A percentile compares a stretch with the other conserved stretches of the same genome.
Conservation (phyloP, 1,140 invertebrate species). For the Brachionus manjavacas region DNA sequence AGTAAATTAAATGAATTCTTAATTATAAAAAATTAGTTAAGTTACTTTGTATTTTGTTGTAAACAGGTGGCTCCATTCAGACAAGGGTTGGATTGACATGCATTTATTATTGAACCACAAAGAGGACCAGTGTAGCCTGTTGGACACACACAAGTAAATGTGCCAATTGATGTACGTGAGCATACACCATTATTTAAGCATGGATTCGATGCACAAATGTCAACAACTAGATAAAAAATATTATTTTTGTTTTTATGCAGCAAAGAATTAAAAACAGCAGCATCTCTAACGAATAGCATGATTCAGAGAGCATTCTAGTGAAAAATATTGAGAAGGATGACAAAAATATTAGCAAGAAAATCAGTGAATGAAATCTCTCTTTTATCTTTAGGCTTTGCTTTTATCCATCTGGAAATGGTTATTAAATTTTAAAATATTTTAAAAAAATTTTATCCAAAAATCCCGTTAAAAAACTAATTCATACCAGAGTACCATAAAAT, state of each 20-base stretch:
- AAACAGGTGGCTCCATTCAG: constrained; percentile 45
- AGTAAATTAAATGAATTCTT: not conserved
- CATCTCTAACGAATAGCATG: no score
- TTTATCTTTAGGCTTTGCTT: no score
- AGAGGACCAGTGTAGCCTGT: constrained; percentile 75
- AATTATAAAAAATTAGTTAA: not conserved
- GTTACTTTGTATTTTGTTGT: not conserved
- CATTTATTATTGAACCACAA: constrained; percentile 62
- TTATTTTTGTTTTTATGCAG: not conserved
- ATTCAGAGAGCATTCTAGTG: no score
- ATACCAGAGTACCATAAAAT: no score
- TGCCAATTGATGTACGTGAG: not conserved
- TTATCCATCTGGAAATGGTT: no score
- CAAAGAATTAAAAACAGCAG: no score
- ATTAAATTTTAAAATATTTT: not conserved
- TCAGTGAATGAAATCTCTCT: no score
- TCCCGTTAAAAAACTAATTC: no score
- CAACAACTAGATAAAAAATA: not conserved
- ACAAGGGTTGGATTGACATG: constrained; percentile 39
- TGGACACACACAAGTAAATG: constrained; percentile 74
- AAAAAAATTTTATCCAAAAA: no score
- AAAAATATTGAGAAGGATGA: not conserved
- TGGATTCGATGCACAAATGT: constrained; percentile 41
- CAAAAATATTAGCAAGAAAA: not conserved
- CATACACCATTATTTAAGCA: constrained; percentile 42